Evolutionary conservation across 2,113 vertebrate genomes (phyloP).

Genomic region (Ceratotherium simum): DNA sequence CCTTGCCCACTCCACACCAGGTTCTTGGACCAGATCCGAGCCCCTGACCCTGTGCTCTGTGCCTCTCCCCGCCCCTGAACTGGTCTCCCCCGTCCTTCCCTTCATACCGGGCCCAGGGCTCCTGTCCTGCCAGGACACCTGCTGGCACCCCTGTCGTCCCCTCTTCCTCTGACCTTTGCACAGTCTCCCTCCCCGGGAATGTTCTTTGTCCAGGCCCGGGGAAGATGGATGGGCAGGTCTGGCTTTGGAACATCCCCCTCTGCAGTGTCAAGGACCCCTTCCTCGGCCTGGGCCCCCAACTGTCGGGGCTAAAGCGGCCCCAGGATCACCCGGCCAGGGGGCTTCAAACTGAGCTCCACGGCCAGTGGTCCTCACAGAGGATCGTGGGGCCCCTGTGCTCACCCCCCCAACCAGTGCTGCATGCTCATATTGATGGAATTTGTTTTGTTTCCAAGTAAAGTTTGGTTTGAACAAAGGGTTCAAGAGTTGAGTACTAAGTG

Average conservation of each 20-base stretch:
- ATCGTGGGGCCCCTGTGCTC: fast-evolving
- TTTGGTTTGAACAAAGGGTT: background rate
- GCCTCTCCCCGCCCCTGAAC: fast-evolving
- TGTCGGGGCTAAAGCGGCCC: background rate
- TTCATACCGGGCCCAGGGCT: background rate
- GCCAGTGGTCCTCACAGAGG: background rate
- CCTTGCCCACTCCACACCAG: background rate
- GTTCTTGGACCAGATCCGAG: background rate
- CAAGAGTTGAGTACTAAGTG: background rate
- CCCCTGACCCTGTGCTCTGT: background rate
- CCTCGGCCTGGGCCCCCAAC: background rate
- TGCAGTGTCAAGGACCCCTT: background rate
- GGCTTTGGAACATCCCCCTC: fast-evolving
- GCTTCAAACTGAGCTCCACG: background rate
- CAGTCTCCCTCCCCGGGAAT: background rate
- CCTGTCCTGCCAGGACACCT: background rate
- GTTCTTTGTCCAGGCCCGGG: background rate
- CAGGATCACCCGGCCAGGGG: background rate
- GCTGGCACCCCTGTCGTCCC: background rate
- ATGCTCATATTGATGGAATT: background rate
- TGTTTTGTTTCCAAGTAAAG: background rate
- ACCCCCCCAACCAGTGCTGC: fast-evolving
- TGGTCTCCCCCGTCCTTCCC: fast-evolving
- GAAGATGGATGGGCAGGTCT: background rate
- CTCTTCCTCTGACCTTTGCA: too few species aligned